Percentiles rank a stretch among this genome's conserved stretches.
phyloP scores from a whole-genome alignment of 2,888 invertebrate genomes.

The Stenotaenia linearis region DNA sequence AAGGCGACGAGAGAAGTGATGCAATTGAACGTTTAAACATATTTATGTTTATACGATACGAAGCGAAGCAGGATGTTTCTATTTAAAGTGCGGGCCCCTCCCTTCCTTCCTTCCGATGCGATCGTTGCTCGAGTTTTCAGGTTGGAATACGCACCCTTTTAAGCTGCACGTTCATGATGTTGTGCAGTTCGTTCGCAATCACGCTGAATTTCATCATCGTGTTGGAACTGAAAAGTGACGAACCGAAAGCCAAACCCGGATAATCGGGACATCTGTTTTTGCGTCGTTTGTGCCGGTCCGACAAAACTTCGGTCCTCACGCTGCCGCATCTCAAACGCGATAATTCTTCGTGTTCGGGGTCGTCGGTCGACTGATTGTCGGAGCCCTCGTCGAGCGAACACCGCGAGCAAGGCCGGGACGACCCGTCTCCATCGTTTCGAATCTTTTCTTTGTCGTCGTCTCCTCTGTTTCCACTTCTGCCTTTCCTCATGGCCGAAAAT shows the following conservation, averaged over 20 bases:
- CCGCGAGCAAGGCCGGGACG: background rate
- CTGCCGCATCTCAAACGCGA: slow-evolving; percentile 81
- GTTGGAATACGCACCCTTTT: slow-evolving; percentile 79
- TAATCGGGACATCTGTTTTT: slow-evolving; percentile 77
- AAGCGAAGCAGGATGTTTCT: background rate
- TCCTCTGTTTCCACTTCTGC: no score
- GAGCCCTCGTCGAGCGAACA: background rate
- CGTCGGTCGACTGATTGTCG: slow-evolving; percentile 49
- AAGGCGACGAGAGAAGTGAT: no score
- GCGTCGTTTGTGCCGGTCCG: slow-evolving; percentile 60
- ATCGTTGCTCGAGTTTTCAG: background rate
- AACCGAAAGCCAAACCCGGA: slow-evolving; percentile 84
- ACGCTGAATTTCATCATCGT: slow-evolving; percentile 97
- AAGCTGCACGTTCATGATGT: slow-evolving; percentile 92
- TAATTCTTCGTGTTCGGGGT: slow-evolving; percentile 53
- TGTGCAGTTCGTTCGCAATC: slow-evolving; percentile 94
- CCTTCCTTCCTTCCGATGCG: no score
- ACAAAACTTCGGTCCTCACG: slow-evolving; percentile 79
- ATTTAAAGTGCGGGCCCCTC: background rate
- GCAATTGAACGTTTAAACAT: no score
- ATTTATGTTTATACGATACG: no score
- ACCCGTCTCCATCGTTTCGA: background rate
- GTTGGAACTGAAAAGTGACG: slow-evolving; percentile 89
- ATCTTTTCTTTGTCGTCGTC: background rate
- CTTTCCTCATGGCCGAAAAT: background rate